Evolutionary conservation across 1,140 invertebrate species (phyloP).

Genomic region (Brachionus koreanus): DNA sequence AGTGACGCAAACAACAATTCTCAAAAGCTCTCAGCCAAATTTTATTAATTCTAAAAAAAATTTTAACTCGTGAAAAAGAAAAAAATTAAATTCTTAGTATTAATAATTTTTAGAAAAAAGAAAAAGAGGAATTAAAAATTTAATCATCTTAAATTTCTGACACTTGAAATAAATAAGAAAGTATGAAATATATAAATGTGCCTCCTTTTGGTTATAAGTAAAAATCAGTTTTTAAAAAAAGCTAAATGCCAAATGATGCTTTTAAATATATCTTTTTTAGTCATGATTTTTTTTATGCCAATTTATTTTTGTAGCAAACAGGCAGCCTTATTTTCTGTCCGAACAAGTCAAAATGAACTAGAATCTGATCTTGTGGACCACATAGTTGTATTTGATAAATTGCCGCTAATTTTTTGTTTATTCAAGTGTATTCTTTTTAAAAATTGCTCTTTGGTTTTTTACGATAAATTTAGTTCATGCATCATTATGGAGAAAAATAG

Average conservation of each 20-base stretch:
- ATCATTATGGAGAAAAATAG: background rate
- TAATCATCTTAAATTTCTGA: no score
- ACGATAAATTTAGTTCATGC: background rate
- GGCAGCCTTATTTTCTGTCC: background rate
- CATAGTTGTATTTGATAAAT: background rate
- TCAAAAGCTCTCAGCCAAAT: background rate
- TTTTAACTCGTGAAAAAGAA: background rate
- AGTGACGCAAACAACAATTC: background rate
- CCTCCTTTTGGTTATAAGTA: no score
- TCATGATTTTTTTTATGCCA: background rate
- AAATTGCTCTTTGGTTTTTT: background rate
- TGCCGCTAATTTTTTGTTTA: background rate
- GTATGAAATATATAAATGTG: no score
- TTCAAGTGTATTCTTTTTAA: background rate
- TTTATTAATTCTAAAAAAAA: background rate
- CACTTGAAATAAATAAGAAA: no score
- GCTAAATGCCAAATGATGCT: background rate
- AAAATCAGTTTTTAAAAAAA: background rate
- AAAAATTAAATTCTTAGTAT: no score
- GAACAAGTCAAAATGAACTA: background rate
- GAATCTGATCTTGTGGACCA: background rate
- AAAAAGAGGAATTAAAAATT: no score
- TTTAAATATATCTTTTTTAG: background rate
- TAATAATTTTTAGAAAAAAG: no score
- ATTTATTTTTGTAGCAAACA: background rate